Percentiles rank a stretch among this genome's conserved stretches.
phyloP scores from a whole-genome alignment of 35 echinoderm and acorn worm genomes.

The Lytechinus pictus region DNA sequence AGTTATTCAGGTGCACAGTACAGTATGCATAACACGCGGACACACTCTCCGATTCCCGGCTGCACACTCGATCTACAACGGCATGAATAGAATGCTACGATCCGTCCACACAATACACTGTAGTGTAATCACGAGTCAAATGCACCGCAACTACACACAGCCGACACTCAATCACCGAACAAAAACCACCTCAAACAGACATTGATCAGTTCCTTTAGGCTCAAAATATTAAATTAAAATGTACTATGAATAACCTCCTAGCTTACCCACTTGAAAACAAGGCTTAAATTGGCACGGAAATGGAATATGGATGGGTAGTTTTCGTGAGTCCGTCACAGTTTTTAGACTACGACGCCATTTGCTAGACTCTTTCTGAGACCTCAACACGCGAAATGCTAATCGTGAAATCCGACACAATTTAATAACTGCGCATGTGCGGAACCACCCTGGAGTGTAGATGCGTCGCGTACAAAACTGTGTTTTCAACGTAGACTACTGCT shows the following conservation, averaged over 20 bases:
- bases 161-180: neutral
- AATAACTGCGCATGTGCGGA: conserved; percentile 3
- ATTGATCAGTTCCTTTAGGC: neutral
- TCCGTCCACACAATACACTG: neutral
- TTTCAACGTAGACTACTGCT: neutral
- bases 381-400: conserved; percentile 17
- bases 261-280: neutral
- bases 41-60: neutral
- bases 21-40: too few relatives aligned
- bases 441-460: neutral
- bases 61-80: neutral
- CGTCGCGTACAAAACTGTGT: neutral
- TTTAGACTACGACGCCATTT: conserved; percentile 47
- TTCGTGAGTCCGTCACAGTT: conserved; percentile 25
- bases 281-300: neutral
- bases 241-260: neutral
- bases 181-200: neutral
- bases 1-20: neutral
- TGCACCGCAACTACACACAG: neutral
- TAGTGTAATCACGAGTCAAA: conserved; percentile 28
- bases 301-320: conserved; percentile 16
- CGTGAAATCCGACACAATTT: neutral
- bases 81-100: conserved; percentile 45
- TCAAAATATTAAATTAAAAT: neutral
- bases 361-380: conserved; percentile 38